Conservation (phyloP, 2,888 invertebrate species). For the Melipona beecheii region DNA sequence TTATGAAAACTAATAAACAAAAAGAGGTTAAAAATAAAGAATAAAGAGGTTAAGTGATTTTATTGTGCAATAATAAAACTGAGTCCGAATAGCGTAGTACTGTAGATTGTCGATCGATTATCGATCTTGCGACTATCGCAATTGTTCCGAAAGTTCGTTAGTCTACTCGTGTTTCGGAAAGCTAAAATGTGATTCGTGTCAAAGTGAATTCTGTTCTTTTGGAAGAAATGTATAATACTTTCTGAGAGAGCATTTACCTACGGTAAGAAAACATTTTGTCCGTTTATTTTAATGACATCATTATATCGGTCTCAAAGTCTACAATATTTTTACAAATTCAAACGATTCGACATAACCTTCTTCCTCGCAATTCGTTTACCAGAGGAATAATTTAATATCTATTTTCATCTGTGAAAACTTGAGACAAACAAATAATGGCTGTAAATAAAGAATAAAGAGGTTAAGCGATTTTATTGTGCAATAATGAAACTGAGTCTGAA, state of each 20-base stretch:
- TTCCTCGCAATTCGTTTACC: too few relatives aligned
- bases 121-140: slow-evolving; percentile 16
- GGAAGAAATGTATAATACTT: neutral
- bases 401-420: too few relatives aligned
- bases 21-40: neutral
- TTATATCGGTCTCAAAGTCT: too few relatives aligned
- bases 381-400: too few relatives aligned
- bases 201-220: neutral
- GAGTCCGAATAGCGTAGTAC: neutral
- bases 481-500: neutral
- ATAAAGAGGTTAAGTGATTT: neutral
- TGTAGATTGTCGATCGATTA: slow-evolving; percentile 6
- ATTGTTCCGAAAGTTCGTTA: slow-evolving; percentile 5
- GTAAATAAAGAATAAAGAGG: neutral
- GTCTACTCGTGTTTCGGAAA: neutral
- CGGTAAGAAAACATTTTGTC: neutral
- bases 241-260: too few relatives aligned
- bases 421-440: neutral
- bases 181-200: neutral
- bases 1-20: neutral
- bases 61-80: neutral
- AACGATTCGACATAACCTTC: too few relatives aligned
- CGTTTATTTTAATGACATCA: neutral
- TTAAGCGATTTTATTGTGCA: neutral
- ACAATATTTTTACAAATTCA: too few relatives aligned